Evolutionary conservation across 2,113 vertebrate species (phyloP).

Genomic region (Butastur rufipennis): DNA sequence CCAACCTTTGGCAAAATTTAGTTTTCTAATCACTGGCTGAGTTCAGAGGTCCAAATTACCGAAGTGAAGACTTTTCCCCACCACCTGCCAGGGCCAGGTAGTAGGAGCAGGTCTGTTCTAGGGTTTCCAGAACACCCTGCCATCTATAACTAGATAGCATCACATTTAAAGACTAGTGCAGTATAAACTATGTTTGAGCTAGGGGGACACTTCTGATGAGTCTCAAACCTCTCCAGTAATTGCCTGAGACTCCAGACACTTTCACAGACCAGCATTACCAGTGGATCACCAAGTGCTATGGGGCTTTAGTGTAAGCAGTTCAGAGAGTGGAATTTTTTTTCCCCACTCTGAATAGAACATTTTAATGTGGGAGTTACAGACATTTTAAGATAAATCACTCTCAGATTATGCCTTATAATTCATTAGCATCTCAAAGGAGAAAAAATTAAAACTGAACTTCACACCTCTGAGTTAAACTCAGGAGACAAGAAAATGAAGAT

Average conservation of each 20-base stretch:
- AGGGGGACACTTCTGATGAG: neutral
- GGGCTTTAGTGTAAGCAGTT: neutral
- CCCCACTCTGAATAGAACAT: neutral
- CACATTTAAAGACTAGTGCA: neutral
- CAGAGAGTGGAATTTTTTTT: neutral
- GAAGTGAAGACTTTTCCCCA: neutral
- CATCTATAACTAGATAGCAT: neutral
- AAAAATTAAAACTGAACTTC: neutral
- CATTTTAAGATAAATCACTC: neutral
- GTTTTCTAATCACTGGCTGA: neutral
- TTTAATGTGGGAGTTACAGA: neutral
- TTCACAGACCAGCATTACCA: neutral
- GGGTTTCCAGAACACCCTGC: neutral
- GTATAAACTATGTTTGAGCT: neutral
- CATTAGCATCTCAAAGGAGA: neutral
- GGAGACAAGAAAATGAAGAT: neutral
- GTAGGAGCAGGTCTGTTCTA: neutral
- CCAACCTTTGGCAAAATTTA: neutral
- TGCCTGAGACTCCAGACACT: neutral
- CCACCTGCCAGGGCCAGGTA: neutral
- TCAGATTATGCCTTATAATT: neutral
- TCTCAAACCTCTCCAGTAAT: neutral
- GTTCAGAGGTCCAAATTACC: neutral
- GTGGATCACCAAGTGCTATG: neutral
- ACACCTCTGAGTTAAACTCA: neutral